A percentile compares a stretch with the other conserved stretches of the same genome.
phyloP scores from a whole-genome alignment of 2,113 vertebrate genomes.

The Camelus dromedarius region DNA sequence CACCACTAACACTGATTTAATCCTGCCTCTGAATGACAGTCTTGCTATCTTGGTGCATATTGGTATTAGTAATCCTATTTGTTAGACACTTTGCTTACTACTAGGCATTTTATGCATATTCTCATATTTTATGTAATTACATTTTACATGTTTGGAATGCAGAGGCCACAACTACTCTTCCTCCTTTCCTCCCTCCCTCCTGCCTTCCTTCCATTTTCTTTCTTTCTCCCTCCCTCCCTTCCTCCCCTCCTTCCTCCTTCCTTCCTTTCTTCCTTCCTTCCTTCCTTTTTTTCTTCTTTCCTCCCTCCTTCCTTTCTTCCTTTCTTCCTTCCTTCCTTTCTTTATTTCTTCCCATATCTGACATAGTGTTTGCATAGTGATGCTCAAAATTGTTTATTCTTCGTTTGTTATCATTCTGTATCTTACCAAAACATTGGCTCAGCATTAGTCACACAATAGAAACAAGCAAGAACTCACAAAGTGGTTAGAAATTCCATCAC shows the following conservation, averaged over 20 bases:
- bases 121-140: not conserved
- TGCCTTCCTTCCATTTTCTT: not conserved
- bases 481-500: not conserved
- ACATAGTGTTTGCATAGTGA: not conserved
- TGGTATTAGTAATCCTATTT: not conserved
- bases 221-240: not conserved
- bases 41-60: not conserved
- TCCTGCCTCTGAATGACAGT: not conserved
- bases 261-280: too few species aligned
- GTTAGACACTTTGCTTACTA: not conserved
- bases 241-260: not conserved
- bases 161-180: not conserved
- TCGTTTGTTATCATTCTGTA: constrained; percentile 11
- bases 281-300: too few species aligned
- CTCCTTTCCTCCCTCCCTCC: not conserved
- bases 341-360: not conserved
- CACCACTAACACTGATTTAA: not conserved
- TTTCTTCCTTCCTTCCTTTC: too few species aligned
- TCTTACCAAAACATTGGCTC: not conserved
- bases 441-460: not conserved
- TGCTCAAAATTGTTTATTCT: constrained; percentile 7
- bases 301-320: too few species aligned
- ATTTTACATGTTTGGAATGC: not conserved
- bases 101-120: not conserved
- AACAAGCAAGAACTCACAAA: not conserved